Evolutionary conservation across 2,888 invertebrate genomes (phyloP).

Genomic region (Lumbricus terrestris): DNA sequence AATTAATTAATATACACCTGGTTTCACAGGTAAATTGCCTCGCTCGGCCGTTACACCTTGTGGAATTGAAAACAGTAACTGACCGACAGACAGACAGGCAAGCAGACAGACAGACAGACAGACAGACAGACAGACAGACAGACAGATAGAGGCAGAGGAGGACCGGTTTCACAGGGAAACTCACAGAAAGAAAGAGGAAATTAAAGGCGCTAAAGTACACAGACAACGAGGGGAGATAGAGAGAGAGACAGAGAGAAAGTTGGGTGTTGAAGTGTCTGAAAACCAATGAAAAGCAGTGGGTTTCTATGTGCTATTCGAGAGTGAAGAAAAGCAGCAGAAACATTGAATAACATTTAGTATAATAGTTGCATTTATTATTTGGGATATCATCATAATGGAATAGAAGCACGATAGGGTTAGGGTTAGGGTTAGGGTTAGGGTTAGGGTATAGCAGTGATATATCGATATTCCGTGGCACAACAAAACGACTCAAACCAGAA

Average conservation of each 20-base stretch:
- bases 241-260: not conserved
- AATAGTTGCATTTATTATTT: no score
- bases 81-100: not conserved
- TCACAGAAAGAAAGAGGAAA: not conserved
- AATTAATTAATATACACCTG: constrained; percentile 3
- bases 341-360: no score
- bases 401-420: no score
- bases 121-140: not conserved
- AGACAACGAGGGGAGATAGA: not conserved
- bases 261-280: not conserved
- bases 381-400: no score
- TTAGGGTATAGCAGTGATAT: no score
- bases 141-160: not conserved
- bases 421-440: no score
- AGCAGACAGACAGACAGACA: not conserved
- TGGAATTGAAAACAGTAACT: not conserved
- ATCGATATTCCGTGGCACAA: no score
- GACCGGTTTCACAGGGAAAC: not conserved
- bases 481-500: no score
- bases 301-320: no score
- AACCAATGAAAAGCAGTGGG: no score
- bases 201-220: no score
- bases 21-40: constrained; percentile 3
- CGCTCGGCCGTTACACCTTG: not conserved
- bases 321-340: no score